Evolutionary conservation across 1,140 invertebrate species (phyloP).

Genomic region (Formica selysi): DNA sequence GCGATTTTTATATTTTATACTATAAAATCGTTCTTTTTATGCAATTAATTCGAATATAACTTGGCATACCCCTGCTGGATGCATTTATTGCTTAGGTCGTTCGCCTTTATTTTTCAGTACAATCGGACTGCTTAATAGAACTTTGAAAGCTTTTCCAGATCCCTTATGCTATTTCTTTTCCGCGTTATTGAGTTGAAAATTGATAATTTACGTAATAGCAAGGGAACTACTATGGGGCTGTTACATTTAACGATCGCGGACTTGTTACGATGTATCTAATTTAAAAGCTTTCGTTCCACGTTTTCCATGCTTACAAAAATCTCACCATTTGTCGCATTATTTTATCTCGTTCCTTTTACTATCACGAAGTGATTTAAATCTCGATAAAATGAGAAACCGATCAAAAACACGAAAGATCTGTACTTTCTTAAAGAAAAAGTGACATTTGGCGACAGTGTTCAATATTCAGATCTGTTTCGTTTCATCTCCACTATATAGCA

Average conservation of each 20-base stretch:
- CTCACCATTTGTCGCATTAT: neutral
- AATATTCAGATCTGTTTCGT: neutral
- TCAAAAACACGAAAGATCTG: neutral
- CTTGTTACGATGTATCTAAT: slow-evolving; percentile 53
- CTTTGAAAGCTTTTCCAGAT: slow-evolving; percentile 30
- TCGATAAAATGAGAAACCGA: neutral
- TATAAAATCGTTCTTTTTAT: slow-evolving; percentile 34
- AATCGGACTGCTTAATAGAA: slow-evolving; percentile 37
- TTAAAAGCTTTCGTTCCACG: slow-evolving; percentile 28
- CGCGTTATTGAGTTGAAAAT: slow-evolving; percentile 54
- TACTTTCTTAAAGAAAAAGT: neutral
- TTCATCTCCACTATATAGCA: neutral
- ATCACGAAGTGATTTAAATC: neutral
- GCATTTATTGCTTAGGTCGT: slow-evolving; percentile 10
- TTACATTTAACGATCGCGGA: slow-evolving; percentile 29
- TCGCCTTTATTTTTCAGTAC: slow-evolving; percentile 26
- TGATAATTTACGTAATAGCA: neutral
- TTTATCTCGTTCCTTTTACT: neutral
- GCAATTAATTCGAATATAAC: neutral
- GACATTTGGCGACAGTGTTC: neutral
- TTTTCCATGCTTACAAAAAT: neutral
- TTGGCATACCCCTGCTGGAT: neutral
- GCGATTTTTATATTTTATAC: slow-evolving; percentile 20
- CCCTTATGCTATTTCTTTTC: neutral
- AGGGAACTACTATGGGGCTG: slow-evolving; percentile 12